Conservation (phyloP, 2,797 vertebrate genomes). For the Microchirus variegatus region DNA sequence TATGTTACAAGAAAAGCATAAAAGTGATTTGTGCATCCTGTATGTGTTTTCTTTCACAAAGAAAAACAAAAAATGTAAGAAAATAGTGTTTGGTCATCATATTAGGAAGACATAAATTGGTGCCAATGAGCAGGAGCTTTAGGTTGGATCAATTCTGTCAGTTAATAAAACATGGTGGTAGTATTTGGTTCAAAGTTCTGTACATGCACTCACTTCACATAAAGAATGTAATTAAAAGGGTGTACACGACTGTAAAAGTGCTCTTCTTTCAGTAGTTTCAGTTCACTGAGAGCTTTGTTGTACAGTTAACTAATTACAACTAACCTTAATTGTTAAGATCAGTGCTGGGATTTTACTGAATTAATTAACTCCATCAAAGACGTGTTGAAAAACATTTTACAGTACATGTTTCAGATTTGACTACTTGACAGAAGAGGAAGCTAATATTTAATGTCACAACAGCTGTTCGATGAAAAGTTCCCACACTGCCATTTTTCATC, state of each 20-base stretch:
- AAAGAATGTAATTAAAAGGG: not conserved
- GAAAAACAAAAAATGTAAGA: conserved; percentile 15
- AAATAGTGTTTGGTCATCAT: too few species aligned
- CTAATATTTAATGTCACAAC: not conserved
- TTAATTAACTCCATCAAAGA: not conserved
- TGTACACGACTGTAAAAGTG: conserved; percentile 4
- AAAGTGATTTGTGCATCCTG: conserved; percentile 64
- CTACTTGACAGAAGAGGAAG: not conserved
- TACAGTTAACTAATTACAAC: too few species aligned
- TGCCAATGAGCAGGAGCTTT: conserved; percentile 3
- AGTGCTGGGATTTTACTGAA: not conserved
- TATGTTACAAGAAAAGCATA: conserved; percentile 29
- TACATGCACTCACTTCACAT: conserved; percentile 4
- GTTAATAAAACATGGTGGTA: conserved; percentile 29
- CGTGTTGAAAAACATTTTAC: conserved; percentile 22
- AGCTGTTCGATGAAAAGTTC: not conserved
- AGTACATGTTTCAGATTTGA: conserved; percentile 24
- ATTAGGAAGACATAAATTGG: conserved; percentile 1
- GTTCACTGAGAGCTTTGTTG: not conserved
- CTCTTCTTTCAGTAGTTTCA: not conserved
- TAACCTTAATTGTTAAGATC: too few species aligned
- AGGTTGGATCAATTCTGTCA: conserved; percentile 39
- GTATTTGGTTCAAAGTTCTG: conserved; percentile 55
- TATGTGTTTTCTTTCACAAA: conserved; percentile 22
- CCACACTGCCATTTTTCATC: not conserved